Conservation (phyloP, 2,888 invertebrate species). For the Drosophila algonquin region DNA sequence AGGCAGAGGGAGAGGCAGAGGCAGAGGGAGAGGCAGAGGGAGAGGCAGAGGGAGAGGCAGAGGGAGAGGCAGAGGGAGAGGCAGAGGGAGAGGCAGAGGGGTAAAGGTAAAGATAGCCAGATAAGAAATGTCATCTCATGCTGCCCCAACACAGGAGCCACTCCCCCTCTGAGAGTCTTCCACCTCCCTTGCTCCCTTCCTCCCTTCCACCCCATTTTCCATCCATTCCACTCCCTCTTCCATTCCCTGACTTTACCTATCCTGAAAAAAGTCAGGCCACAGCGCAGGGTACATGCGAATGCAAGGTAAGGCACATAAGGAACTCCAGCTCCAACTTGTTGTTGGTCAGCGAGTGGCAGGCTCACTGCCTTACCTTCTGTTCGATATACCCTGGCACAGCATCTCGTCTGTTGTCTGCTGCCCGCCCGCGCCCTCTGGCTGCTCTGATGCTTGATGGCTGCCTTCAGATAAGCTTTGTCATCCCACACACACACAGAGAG, state of each 20-base stretch:
- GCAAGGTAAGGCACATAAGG: neutral
- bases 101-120: neutral
- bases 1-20: neutral
- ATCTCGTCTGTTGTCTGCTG: slow-evolving; percentile 19
- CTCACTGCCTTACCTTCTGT: too few species aligned
- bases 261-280: too few species aligned
- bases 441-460: slow-evolving; percentile 62
- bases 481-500: slow-evolving; percentile 10
- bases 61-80: neutral
- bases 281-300: neutral
- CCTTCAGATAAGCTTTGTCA: slow-evolving; percentile 65
- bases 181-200: neutral
- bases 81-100: neutral
- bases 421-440: neutral
- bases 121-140: slow-evolving; percentile 41
- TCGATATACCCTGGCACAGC: slow-evolving; percentile 9
- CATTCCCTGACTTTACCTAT: neutral
- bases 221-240: neutral
- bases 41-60: neutral
- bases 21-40: neutral
- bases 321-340: too few species aligned
- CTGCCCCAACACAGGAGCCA: slow-evolving; percentile 8
- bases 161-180: neutral
- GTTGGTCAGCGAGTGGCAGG: too few species aligned
- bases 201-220: too few species aligned